A percentile compares a stretch with the other conserved stretches of the same genome.
phyloP scores from a whole-genome alignment of 30 jellyfish, hydroid and myxozoan genomes.

The Hydractinia echinata region DNA sequence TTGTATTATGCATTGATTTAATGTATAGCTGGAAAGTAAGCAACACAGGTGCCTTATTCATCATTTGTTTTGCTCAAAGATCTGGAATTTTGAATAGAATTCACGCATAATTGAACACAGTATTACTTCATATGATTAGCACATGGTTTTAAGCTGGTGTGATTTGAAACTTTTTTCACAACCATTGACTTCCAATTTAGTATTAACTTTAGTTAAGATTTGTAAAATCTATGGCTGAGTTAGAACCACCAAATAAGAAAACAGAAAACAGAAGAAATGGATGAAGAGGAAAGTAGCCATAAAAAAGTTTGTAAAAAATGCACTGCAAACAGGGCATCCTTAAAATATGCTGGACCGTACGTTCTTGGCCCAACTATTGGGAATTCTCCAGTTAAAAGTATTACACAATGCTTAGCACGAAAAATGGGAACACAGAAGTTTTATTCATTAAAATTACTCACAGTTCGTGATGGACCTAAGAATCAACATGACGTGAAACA shows the following conservation, averaged over 20 bases:
- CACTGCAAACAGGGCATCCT: conserved; percentile 23
- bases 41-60: too few relatives aligned
- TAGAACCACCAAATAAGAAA: background rate
- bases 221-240: background rate
- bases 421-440: conserved; percentile 82
- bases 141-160: background rate
- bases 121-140: background rate
- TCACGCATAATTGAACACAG: background rate
- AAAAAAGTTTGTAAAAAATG: conserved; percentile 34
- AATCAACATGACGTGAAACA: conserved; percentile 70
- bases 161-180: background rate
- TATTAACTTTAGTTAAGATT: background rate
- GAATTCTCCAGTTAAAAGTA: conserved; percentile 82
- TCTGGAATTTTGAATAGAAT: too few relatives aligned
- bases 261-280: background rate
- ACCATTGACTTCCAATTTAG: background rate
- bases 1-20: too few relatives aligned
- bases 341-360: conserved; percentile 91
- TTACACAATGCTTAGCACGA: conserved; percentile 89
- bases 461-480: conserved; percentile 22
- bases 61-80: too few relatives aligned
- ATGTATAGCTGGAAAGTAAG: too few relatives aligned
- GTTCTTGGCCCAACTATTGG: conserved; percentile 93
- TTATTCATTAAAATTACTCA: conserved; percentile 66
- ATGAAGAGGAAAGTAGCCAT: background rate